Conservation (phyloP, 23 tunicate genomes). For the Styela clava region DNA sequence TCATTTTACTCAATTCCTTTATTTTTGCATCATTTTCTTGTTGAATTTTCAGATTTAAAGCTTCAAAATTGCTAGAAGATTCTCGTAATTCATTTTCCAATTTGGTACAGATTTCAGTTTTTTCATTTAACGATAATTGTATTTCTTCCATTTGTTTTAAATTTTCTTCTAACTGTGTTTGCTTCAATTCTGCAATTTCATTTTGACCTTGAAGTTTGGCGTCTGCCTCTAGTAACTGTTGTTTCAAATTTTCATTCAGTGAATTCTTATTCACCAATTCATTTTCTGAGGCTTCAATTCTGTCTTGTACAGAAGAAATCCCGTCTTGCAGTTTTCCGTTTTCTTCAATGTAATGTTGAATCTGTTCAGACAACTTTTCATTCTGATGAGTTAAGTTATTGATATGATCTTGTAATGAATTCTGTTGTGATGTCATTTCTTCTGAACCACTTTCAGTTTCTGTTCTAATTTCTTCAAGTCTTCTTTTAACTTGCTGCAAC, state of each 20-base stretch:
- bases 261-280: background rate
- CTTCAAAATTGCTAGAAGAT: background rate
- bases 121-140: background rate
- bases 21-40: background rate
- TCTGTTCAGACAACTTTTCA: background rate
- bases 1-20: background rate
- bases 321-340: background rate
- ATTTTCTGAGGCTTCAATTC: background rate
- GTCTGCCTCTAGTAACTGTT: background rate
- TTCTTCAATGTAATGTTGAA: conserved; percentile 9
- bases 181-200: background rate
- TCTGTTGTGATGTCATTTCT: background rate
- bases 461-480: background rate
- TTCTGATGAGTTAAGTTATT: background rate
- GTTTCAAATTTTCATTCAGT: background rate
- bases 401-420: background rate
- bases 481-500: background rate
- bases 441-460: background rate
- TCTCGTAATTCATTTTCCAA: background rate
- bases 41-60: background rate
- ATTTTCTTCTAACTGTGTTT: background rate
- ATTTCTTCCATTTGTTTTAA: background rate
- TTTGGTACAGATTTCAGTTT: background rate
- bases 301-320: background rate
- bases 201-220: background rate